Evolutionary conservation across 2,888 invertebrate genomes (phyloP), one percentile per base, ranked within the genome.

Genomic region (Amphiduros pacificus): DNA sequence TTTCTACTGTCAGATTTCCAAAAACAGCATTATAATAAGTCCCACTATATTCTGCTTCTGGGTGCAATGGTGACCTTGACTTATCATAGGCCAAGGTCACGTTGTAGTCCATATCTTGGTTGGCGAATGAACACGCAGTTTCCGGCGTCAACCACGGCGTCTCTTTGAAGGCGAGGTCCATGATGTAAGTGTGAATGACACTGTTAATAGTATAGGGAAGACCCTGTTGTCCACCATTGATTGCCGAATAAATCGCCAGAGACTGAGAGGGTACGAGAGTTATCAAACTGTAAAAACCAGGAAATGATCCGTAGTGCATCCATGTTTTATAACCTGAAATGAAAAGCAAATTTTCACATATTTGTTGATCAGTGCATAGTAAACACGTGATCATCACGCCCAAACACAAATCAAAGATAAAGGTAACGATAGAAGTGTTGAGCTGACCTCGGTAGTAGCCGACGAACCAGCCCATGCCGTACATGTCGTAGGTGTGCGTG

Each of bases 251-350:
- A 17, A 58, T 58, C 5, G 41, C 58, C 26, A 58, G 40, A 17
- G 2, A 20, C 5, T 24, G 9, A 24, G 20, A 27, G 17, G 51
- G 50, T 1, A 58, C 22, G 32, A 58, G 40, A 14, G 58, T 58
- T 20, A 58, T 50, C 51, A 51, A 32, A 2, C 51, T 51, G 40
- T 58, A 58, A 51, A 17, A 32, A 11, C 58, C 58, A 4, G 52
- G 51, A 50, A 36, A 58, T 6, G 58, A 58, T 5, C 58, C 58
- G 28, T 50, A 58, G 32, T 58, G 58, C 58, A 58, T 58, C 36
- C 50, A 5, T 11, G 32, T 50, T 17, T 48, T 22, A 14, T 51
- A 50, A 51, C 40, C 58, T 58, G 40, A 11, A 36, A 36, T 11
- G 36, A 36, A 36, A 17, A n/a, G n/a, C n/a, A n/a, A n/a, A n/a